Evolutionary conservation across 2,888 invertebrate species (phyloP).

Genomic region (Orthosia incerta): DNA sequence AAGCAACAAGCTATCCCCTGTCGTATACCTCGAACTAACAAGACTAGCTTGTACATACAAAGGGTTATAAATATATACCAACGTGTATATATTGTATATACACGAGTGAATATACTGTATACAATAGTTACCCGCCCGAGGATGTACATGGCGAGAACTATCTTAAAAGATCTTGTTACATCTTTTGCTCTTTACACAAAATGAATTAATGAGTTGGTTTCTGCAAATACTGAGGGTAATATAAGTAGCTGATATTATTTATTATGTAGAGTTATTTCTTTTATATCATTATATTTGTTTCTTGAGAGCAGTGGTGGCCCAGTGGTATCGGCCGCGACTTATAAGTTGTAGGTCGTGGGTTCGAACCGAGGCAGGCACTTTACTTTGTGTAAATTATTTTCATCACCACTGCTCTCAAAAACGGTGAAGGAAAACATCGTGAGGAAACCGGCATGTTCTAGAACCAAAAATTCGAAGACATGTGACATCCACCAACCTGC

Average conservation of each 20-base stretch:
- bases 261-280: background rate
- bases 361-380: too few relatives aligned
- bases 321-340: too few relatives aligned
- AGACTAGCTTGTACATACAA: conserved; percentile 29
- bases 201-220: conserved; percentile 27
- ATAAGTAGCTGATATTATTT: background rate
- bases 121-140: conserved; percentile 20
- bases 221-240: conserved; percentile 10
- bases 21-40: conserved; percentile 43
- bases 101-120: conserved; percentile 11
- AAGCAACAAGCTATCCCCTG: conserved; percentile 33
- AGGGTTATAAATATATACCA: conserved; percentile 25
- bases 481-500: too few relatives aligned
- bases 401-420: too few relatives aligned
- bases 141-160: conserved; percentile 29
- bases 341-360: too few relatives aligned
- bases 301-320: too few relatives aligned
- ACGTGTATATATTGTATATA: background rate
- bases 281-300: too few relatives aligned
- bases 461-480: too few relatives aligned
- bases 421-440: too few relatives aligned
- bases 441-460: too few relatives aligned
- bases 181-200: conserved; percentile 15
- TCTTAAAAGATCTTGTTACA: conserved; percentile 25
- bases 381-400: too few relatives aligned